Conservation (phyloP, 2,888 invertebrate species). For the Scaptomyza caliginosa region DNA sequence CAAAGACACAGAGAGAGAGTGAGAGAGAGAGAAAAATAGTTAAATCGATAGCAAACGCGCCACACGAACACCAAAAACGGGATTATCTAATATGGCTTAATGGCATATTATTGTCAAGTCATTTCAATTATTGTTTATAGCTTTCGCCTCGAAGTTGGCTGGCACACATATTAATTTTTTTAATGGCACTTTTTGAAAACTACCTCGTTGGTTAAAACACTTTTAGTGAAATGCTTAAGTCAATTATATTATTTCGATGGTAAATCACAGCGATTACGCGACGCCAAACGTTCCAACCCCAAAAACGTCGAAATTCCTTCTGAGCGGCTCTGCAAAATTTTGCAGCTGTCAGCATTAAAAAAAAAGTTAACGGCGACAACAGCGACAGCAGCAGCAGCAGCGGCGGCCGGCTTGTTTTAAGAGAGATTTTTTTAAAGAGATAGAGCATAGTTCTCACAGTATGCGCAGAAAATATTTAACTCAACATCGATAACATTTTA, state of each 20-base stretch:
- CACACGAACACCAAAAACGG: constrained; percentile 37
- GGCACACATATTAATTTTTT: not conserved
- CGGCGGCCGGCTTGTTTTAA: constrained; percentile 52
- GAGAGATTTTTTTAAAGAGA: not conserved
- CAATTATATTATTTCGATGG: constrained; percentile 21
- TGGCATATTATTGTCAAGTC: constrained; percentile 5
- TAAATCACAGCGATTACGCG: constrained; percentile 55
- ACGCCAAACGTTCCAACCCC: constrained; percentile 68
- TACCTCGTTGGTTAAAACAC: constrained; percentile 26
- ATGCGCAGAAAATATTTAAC: constrained; percentile 51
- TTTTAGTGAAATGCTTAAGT: constrained; percentile 6
- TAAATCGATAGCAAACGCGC: constrained; percentile 68
- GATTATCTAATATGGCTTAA: constrained; percentile 64
- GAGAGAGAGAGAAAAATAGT: constrained; percentile 48
- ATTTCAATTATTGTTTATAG: not conserved
- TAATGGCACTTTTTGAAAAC: not conserved
- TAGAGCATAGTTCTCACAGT: constrained; percentile 14
- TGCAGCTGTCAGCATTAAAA: constrained; percentile 42
- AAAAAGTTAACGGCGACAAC: constrained; percentile 2
- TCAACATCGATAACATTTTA: not conserved
- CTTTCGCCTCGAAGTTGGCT: not conserved
- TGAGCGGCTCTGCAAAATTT: constrained; percentile 49
- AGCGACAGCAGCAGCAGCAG: constrained; percentile 2
- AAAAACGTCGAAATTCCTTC: constrained; percentile 60
- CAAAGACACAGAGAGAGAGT: not conserved